These are phyloP conservation scores for Melanaphis sacchari DNA, from an alignment of 1,140 invertebrate genomes.

Conservation along the genomic window DNA sequence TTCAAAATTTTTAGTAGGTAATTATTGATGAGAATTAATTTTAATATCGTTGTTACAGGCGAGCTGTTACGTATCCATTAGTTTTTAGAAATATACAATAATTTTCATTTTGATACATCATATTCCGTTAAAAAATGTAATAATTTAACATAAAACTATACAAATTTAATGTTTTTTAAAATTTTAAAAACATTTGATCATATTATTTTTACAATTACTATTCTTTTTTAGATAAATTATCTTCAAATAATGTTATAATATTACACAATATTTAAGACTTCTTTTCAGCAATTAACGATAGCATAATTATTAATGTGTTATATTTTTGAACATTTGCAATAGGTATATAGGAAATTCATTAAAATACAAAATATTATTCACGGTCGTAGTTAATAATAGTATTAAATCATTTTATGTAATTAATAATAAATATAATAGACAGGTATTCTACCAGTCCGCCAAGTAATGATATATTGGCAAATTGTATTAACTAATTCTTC, in stretches of 20 bases:
- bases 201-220: background rate
- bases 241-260: background rate
- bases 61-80: background rate
- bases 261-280: background rate
- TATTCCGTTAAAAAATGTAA: background rate
- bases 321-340: background rate
- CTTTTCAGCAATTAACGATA: background rate
- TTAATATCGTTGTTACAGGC: too few relatives aligned
- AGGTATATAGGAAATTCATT: background rate
- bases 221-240: background rate
- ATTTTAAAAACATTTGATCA: background rate
- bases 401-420: background rate
- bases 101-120: background rate
- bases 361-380: background rate
- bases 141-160: background rate
- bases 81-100: background rate
- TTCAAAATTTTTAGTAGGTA: background rate
- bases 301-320: background rate
- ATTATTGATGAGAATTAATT: too few relatives aligned
- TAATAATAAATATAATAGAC: background rate
- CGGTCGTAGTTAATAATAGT: background rate
- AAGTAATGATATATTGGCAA: background rate
- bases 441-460: background rate
- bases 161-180: background rate
- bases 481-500: background rate